Conservation (phyloP, 2,888 invertebrate species). For the Caenorhabditis sp. region DNA sequence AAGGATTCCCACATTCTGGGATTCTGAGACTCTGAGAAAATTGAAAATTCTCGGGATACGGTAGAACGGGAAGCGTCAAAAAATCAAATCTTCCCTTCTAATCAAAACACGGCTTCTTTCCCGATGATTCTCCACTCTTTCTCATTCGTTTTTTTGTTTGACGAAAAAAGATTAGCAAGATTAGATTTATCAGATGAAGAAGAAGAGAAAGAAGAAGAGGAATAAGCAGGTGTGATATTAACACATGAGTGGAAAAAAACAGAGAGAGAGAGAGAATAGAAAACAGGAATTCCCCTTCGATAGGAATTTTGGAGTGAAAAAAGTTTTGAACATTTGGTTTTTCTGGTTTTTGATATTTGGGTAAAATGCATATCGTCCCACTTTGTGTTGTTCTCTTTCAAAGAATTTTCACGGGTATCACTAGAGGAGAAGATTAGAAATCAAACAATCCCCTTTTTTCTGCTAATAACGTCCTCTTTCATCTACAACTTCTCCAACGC, state of each 20-base stretch:
- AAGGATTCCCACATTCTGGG: too few relatives aligned
- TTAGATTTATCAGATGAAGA: slow-evolving; percentile 30
- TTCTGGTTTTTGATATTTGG: slow-evolving; percentile 26
- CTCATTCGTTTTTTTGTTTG: too few relatives aligned
- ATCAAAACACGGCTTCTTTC: slow-evolving; percentile 5
- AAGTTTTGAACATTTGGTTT: slow-evolving; percentile 55
- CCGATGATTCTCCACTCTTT: slow-evolving; percentile 3
- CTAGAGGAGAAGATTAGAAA: slow-evolving; percentile 46
- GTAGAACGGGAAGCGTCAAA: slow-evolving; percentile 27
- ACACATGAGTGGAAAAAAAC: slow-evolving; percentile 16
- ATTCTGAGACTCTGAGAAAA: too few relatives aligned
- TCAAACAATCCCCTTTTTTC: slow-evolving; percentile 39
- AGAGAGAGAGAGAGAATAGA: not conserved
- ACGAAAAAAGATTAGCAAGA: slow-evolving; percentile 43
- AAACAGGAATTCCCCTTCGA: slow-evolving; percentile 35
- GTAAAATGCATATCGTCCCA: not conserved
- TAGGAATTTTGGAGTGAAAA: not conserved
- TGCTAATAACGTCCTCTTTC: not conserved
- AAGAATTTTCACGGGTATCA: not conserved
- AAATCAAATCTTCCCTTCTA: not conserved
- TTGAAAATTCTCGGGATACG: not conserved
- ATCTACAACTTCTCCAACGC: slow-evolving; percentile 22
- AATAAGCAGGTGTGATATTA: slow-evolving; percentile 41
- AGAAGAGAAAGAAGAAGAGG: not conserved
- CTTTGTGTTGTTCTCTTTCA: slow-evolving; percentile 11